A percentile compares a stretch with the other conserved stretches of the same genome.
Evolutionary conservation across 2,797 vertebrate species (phyloP).

Genomic region (Pachyuromys duprasi): DNA sequence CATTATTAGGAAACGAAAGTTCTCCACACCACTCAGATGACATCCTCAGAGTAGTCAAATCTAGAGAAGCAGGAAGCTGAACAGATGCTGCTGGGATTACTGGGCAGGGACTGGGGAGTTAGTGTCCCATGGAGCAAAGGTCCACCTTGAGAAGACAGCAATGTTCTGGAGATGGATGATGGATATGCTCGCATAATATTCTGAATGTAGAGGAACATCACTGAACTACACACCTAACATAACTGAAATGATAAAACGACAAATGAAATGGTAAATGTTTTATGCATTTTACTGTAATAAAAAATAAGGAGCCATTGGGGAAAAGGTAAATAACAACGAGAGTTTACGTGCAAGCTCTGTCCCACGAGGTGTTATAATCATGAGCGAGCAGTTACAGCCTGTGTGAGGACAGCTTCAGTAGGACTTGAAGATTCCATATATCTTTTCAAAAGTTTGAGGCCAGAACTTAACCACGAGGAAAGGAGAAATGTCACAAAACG

Average conservation of each 20-base stretch:
- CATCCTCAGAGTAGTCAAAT: not conserved
- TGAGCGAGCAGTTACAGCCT: not conserved
- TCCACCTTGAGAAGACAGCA: not conserved
- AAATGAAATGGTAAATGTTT: not conserved
- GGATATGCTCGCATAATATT: not conserved
- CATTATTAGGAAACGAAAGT: not conserved
- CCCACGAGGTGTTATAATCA: no score
- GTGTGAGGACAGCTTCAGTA: not conserved
- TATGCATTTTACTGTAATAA: not conserved
- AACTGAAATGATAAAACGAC: not conserved
- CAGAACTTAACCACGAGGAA: not conserved
- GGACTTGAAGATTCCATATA: not conserved
- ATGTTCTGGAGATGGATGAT: not conserved
- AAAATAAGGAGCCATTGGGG: not conserved
- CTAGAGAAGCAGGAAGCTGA: not conserved
- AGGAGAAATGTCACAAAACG: conserved; percentile 15
- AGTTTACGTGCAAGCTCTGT: not conserved
- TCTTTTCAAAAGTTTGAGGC: not conserved
- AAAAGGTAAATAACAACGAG: not conserved
- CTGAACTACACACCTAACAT: not conserved
- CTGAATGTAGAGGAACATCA: not conserved
- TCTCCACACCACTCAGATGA: not conserved
- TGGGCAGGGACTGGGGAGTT: not conserved
- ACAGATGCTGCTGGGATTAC: not conserved
- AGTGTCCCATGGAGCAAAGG: not conserved